Evolutionary conservation across 2,113 vertebrate genomes (phyloP), one percentile per base, ranked within the genome.

Genomic region (Nipponia nippon): DNA sequence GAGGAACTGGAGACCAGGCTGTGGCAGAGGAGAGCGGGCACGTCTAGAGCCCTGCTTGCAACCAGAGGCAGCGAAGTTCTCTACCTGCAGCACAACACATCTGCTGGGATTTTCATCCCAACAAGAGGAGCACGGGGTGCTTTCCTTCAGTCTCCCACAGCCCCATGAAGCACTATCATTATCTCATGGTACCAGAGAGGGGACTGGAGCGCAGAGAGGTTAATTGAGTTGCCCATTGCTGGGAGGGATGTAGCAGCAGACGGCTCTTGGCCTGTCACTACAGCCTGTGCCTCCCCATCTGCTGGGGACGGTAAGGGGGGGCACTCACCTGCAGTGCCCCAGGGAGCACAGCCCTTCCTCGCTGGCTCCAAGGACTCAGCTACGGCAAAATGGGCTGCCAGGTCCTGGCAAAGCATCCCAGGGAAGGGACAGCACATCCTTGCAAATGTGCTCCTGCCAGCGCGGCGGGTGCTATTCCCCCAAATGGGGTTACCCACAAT

Each of bases 221-320:
- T 97, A 95, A 97, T 76, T 95, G 94, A 89, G 76, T 72, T 94
- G 83, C 62, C 83, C 86, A 38, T 58, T 76, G 93, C 83, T 2
- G 1, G 56, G 73, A 76, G 70, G 77, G 83, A 91, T 38, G 61
- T 6, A 59, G 44, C 47, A 63, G 89, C 92, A 96, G 87, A 72
- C 0, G 6, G 15, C 69, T 84, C 55, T 23, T 80, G 87, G 91
- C 69, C 89, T 78, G 75, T 72, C 65, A 71, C 44, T n/a, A 59
- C 80, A 91, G 69, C 73, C 72, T 0, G 0, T 65, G 56, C 46
- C 65, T 90, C 17, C 16, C 67, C 6, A 7, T 30, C 36, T 34
- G 19, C 30, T 72, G 70, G 55, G 61, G 44, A 62, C 6, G 34
- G 14, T n/a, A 50, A 67, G 26, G 55, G n/a, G 22, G 22, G 27